Evolutionary conservation across 2,113 vertebrate genomes (phyloP).

Genomic region (Neofelis nebulosa): DNA sequence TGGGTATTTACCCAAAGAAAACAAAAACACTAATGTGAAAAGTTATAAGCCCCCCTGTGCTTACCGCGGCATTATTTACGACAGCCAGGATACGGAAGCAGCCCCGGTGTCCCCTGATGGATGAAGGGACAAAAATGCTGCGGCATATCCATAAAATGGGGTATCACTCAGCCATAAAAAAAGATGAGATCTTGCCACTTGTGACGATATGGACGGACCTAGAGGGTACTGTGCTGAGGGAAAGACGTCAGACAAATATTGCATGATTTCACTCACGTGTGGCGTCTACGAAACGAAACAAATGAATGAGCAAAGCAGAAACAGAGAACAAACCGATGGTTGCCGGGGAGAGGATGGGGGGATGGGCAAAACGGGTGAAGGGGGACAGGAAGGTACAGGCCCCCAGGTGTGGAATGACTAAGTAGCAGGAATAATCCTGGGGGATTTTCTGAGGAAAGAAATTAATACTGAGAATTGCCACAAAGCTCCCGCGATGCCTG

Average conservation of each 20-base stretch:
- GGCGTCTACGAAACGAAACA: not conserved
- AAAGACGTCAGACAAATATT: not conserved
- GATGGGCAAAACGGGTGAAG: not conserved
- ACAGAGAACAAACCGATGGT: not conserved
- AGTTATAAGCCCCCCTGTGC: not conserved
- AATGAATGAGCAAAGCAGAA: not conserved
- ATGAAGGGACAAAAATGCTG: not conserved
- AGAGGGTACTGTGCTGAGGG: not conserved
- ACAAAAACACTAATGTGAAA: not conserved
- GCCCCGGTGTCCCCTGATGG: not conserved
- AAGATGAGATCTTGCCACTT: not conserved
- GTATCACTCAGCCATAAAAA: not conserved
- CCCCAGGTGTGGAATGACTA: not conserved
- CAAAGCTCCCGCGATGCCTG: rapidly evolving
- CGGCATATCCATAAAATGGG: not conserved
- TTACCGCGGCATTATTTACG: not conserved
- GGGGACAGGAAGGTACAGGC: not conserved
- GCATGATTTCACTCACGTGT: not conserved
- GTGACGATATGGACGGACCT: not conserved
- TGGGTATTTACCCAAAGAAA: not conserved
- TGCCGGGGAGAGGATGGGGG: not conserved
- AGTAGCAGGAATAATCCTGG: not conserved
- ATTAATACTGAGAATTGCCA: not conserved
- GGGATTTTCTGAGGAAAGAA: not conserved
- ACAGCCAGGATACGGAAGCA: not conserved